phyloP scores from a whole-genome alignment of 37 sponge, comb jelly and placozoan genomes.

The Spongia lamella region DNA sequence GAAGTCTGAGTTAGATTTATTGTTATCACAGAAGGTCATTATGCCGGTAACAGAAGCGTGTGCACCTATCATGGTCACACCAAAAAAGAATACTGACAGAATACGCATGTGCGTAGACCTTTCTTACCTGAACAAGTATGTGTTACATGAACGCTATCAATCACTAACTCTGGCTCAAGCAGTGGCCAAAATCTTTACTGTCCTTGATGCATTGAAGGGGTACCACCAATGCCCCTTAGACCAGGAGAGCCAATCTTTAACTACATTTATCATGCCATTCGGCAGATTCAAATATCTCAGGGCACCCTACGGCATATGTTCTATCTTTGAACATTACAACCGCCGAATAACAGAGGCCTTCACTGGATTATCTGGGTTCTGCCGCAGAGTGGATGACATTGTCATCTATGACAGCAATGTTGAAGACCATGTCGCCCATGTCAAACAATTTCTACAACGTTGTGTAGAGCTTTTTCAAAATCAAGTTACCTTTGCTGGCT shows the following conservation, averaged over 20 bases:
- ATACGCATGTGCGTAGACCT: constrained; percentile 51
- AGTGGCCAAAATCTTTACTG: constrained; percentile 45
- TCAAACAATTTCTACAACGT: constrained; percentile 20
- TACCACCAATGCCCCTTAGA: constrained; percentile 52
- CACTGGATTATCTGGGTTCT: constrained; percentile 1
- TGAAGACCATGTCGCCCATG: constrained; percentile 25
- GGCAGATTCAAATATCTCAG: constrained; percentile 34
- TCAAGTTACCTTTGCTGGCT: constrained; percentile 31
- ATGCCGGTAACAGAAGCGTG: constrained; percentile 46
- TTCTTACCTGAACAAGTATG: constrained; percentile 32
- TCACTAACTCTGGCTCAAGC: constrained; percentile 28
- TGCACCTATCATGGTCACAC: constrained; percentile 38
- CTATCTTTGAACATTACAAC: constrained; percentile 50
- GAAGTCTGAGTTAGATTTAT: constrained; percentile 24
- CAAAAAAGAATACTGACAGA: constrained; percentile 37
- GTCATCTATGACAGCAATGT: constrained; percentile 36
- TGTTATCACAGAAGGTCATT: constrained; percentile 22
- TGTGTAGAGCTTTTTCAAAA: constrained; percentile 22
- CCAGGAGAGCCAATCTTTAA: constrained; percentile 39
- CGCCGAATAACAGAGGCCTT: constrained; percentile 55
- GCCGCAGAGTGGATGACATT: constrained; percentile 30
- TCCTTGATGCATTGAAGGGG: constrained; percentile 43
- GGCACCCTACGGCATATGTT: constrained; percentile 46
- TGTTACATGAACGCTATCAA: constrained; percentile 20
- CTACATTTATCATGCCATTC: constrained; percentile 58